Percentiles rank a stretch among this genome's conserved stretches.
phyloP scores from a whole-genome alignment of 1,140 invertebrate genomes.

The Bombus superbus region DNA sequence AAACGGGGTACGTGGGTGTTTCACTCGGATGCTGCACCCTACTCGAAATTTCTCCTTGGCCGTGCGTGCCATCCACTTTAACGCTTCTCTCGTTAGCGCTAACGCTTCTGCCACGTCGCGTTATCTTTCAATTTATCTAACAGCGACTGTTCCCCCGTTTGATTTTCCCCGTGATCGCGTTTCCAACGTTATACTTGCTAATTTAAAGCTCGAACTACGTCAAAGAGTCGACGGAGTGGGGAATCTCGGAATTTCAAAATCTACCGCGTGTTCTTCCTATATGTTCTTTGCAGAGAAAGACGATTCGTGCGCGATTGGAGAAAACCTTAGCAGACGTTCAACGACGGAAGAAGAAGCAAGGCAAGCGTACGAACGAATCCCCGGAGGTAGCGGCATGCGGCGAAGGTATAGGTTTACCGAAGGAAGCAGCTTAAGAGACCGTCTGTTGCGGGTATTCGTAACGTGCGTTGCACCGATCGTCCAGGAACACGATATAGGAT shows the following conservation, averaged over 20 bases:
- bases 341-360: neutral
- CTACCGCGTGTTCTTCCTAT: too few species aligned
- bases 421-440: constrained; percentile 47
- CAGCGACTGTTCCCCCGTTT: too few species aligned
- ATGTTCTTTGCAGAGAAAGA: too few species aligned
- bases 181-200: too few species aligned
- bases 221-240: neutral
- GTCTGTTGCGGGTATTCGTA: constrained; percentile 39
- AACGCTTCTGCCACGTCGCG: neutral
- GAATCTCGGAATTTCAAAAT: neutral
- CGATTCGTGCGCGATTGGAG: too few species aligned
- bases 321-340: neutral
- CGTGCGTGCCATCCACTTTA: neutral
- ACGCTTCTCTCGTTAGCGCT: neutral
- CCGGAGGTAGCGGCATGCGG: constrained; percentile 4
- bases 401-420: constrained; percentile 40
- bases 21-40: constrained; percentile 27
- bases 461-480: constrained; percentile 37
- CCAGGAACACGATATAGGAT: constrained; percentile 57
- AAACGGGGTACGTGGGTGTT: constrained; percentile 65
- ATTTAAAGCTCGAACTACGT: too few species aligned
- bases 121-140: neutral
- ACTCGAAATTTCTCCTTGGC: constrained; percentile 37
- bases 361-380: neutral
- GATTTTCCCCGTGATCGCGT: too few species aligned